Conservation (phyloP, 2,888 invertebrate genomes). For the Parapristionchus giblindavisi region DNA sequence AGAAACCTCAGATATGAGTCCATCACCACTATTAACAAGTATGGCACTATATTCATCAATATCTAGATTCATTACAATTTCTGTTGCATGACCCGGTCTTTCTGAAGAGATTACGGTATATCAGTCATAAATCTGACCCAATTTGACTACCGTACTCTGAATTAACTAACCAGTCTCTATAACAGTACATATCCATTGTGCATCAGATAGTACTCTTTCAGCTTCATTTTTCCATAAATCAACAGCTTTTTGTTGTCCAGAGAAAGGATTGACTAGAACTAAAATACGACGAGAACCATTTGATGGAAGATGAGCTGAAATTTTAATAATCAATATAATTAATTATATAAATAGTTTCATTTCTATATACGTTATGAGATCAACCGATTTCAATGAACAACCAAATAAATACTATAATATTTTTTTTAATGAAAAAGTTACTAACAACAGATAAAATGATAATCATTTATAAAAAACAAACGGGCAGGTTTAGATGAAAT, state of each 20-base stretch:
- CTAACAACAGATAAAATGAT: too few species aligned
- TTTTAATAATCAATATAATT: neutral
- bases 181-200: constrained; percentile 43
- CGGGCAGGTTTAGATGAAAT: too few species aligned
- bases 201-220: constrained; percentile 39
- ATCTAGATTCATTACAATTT: constrained; percentile 78
- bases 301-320: constrained; percentile 41
- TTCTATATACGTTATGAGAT: neutral
- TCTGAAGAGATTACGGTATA: constrained; percentile 39
- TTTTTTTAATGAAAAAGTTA: too few species aligned
- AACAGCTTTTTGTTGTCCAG: constrained; percentile 43
- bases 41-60: constrained; percentile 82
- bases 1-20: constrained; percentile 72
- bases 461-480: too few species aligned
- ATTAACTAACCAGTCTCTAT: constrained; percentile 44
- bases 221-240: constrained; percentile 40
- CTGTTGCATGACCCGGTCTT: constrained; percentile 80
- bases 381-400: too few species aligned
- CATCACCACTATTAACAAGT: constrained; percentile 76
- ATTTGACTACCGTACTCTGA: neutral
- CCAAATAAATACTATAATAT: too few species aligned
- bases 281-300: constrained; percentile 40
- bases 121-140: neutral
- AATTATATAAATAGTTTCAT: neutral
- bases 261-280: constrained; percentile 51